Conservation (phyloP, 1,140 invertebrate genomes). For the Scaptomyza pallida region DNA sequence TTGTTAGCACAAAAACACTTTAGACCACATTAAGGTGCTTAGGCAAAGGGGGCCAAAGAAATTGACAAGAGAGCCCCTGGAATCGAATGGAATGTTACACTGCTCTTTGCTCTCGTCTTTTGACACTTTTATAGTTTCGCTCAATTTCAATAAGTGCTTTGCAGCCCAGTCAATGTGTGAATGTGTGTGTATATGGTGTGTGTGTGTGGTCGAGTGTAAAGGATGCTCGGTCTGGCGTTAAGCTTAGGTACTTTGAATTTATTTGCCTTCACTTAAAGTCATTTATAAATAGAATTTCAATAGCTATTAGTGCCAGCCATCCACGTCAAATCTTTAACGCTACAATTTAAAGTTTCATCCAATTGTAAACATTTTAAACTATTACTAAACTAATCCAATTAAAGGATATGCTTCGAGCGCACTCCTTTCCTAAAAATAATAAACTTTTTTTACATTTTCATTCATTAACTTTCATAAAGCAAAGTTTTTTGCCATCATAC, state of each 20-base stretch:
- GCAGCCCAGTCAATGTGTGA: slow-evolving; percentile 4
- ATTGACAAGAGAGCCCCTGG: slow-evolving; percentile 32
- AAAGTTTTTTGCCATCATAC: not conserved
- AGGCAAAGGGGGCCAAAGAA: slow-evolving; percentile 45
- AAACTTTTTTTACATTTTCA: not conserved
- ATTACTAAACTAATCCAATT: not conserved
- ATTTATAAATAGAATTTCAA: slow-evolving; percentile 44
- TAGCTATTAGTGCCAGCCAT: not conserved
- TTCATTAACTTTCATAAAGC: not conserved
- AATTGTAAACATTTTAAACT: not conserved
- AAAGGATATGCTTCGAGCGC: not conserved
- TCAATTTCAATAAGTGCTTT: slow-evolving; percentile 74
- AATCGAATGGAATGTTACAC: slow-evolving; percentile 15
- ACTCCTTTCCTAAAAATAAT: not conserved
- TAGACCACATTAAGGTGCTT: slow-evolving; percentile 36
- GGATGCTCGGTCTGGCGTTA: slow-evolving; percentile 21
- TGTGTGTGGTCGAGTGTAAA: slow-evolving; percentile 5
- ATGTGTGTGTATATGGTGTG: slow-evolving; percentile 21
- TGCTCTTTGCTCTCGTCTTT: slow-evolving; percentile 45
- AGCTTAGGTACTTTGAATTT: slow-evolving; percentile 24
- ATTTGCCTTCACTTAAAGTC: slow-evolving; percentile 55
- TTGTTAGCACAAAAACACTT: slow-evolving; percentile 43
- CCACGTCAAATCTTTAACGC: not conserved
- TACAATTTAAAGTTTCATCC: not conserved
- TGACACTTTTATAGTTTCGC: slow-evolving; percentile 78